Base-by-base conservation (phyloP, 2,888 invertebrate species). In the Galerucella pusilla region DNA sequence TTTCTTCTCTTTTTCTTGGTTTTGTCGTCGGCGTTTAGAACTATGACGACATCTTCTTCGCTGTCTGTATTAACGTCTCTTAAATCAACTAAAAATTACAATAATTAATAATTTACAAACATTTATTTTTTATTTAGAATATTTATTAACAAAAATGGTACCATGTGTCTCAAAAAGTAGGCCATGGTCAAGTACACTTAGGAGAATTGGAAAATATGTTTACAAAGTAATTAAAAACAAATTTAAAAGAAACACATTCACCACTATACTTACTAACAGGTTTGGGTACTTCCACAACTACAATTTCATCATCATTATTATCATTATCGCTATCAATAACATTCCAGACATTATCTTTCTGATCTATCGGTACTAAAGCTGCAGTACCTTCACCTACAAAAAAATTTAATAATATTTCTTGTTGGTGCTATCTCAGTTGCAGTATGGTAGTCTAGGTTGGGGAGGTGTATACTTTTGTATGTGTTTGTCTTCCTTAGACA, bases 1-100 rank as follows among this genome's bases (percentile, higher is more conserved):
- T 68, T 54, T 80, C 35, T 81, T 72, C 80, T 82, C 79, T 81
- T 83, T 77, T 80, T 81, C 66, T 82, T 81, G 73, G 80, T 81
- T 74, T 81, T 80, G 74, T 77, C 73, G 67, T 84, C 82, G 46
- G 84, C 80, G 78, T 87, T 85, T 66, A 88, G 78, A 11, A 87
- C 81, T 10, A 88, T 78, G 9, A 87, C 85, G 25, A 81, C 79
- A 61, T 88, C 87, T 80, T 88, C 88, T 84, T 88, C 88, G 78
- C 88, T 88, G 59, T 83, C 85, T 60, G 83, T 81, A 71, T 81
- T 81, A 28, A 68, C 65, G 67, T 81, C 74, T 25, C 80, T 78
- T 42, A 85, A 79, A 42, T 80, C 80, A 68, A 80, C 83, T 84
- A 70, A 74, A 84, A 83, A 73, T 63, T 71, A 76, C 65, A 64